These are phyloP conservation scores for Oenanthe melanoleuca DNA, from an alignment of 2,113 vertebrate genomes.

Conservation along the genomic window DNA sequence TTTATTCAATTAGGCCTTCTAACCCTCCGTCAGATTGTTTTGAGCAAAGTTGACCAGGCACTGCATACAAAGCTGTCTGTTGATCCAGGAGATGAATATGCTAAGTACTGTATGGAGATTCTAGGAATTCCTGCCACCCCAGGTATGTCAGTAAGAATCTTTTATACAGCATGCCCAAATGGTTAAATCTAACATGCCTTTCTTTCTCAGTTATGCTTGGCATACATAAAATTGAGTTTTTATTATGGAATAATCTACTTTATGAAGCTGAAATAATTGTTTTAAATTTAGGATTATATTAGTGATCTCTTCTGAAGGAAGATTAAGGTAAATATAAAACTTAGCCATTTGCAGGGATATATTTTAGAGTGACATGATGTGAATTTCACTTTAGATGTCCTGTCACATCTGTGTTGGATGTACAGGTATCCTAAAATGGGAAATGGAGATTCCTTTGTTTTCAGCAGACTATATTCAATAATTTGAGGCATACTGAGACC, in stretches of 20 bases:
- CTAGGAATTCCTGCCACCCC: constrained; percentile 89
- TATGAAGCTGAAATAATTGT: neutral
- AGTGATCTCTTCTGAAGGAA: neutral
- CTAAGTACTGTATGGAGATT: constrained; percentile 84
- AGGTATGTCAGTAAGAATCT: constrained; percentile 72
- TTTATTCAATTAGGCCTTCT: constrained; percentile 80
- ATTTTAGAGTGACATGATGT: neutral
- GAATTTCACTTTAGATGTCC: neutral
- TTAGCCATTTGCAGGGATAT: neutral
- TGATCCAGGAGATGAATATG: constrained; percentile 87
- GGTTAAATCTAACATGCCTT: neutral
- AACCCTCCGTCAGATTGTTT: constrained; percentile 91
- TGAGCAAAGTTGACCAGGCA: constrained; percentile 92
- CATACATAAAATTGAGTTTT: neutral
- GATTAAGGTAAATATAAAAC: neutral
- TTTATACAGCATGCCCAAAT: neutral
- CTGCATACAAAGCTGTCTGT: constrained; percentile 81
- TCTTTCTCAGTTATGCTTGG: neutral
- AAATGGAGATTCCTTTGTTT: neutral
- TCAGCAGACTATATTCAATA: neutral
- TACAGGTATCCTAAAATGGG: neutral
- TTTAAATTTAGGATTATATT: neutral
- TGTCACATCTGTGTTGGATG: neutral
- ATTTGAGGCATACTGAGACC: neutral
- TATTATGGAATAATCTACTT: neutral